Base-by-base conservation (phyloP, 2,888 invertebrate genomes). In the Xylophagus ater region DNA sequence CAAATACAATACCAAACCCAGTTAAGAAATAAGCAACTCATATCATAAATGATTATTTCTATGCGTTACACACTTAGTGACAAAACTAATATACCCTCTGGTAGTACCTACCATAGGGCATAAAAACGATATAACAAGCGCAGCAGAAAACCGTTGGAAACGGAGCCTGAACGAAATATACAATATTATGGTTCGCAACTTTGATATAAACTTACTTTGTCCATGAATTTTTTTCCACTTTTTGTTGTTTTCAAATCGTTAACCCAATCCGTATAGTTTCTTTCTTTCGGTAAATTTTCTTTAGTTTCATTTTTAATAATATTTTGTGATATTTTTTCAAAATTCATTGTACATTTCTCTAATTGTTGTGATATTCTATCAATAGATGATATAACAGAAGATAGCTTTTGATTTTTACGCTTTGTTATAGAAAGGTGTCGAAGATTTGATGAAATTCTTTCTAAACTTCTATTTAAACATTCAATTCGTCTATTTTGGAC, bases 251-350 rank as follows among this genome's bases (percentile, higher is more conserved):
- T 53, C 55, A 65, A 54, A 37, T 64, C 62, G 15, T 51, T 42
- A 24, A 65, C 53, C 65, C 64, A 65, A 23, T 59, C 56, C 2
- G 49, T 50, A 38, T 64, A 65, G 3, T 50, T 48, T 28, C 55
- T 56, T 7, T 46, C 48, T 47, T 32, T n/a, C n/a, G n/a, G n/a
- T n/a, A n/a, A n/a, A 10, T 13, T n/a, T 6, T 25, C 13, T n/a
- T 17, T 23, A 10, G 20, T 14, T 4, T 20, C 3, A 20, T 19
- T 13, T 21, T 25, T 23, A 2, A 14, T n/a, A 5, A 50, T 25
- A 8, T 47, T 41, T 32, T 39, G 45, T 0, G 47, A 49, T n/a
- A 57, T 47, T 5, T 46, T 47, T 19, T 53, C 51, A 24, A 58
- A 55, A 46, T 51, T 53, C 12, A 41, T 24, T 1, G 53, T 48